These are phyloP conservation scores for Acipenser oxyrinchus DNA, from an alignment of 2,797 vertebrate genomes.

Conservation along the genomic window DNA sequence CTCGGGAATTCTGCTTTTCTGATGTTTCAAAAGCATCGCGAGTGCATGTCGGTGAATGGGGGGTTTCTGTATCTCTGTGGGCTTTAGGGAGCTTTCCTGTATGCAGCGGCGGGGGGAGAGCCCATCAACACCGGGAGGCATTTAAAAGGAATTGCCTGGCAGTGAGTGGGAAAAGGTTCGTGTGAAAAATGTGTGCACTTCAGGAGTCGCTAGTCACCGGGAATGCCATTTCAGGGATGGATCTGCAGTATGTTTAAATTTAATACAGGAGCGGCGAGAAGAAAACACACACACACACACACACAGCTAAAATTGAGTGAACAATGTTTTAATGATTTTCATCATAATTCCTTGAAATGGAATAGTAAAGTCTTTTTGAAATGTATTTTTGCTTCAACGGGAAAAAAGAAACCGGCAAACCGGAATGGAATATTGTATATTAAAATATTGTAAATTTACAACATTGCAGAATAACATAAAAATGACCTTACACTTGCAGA, in stretches of 20 bases:
- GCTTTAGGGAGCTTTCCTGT: constrained; percentile 35
- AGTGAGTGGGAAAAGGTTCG: neutral
- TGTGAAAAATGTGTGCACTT: constrained; percentile 5
- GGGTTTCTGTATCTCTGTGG: constrained; percentile 25
- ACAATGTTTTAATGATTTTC: too few species aligned
- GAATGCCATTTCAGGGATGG: constrained; percentile 41
- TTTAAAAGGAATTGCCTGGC: constrained; percentile 22
- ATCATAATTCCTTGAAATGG: neutral
- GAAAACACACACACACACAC: neutral
- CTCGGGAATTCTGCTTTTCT: neutral
- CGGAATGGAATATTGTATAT: too few species aligned
- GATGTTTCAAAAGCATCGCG: neutral
- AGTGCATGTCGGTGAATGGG: neutral
- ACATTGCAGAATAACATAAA: too few species aligned
- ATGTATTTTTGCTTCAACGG: neutral
- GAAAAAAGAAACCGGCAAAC: neutral
- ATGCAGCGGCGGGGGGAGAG: constrained; percentile 23
- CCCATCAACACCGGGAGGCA: constrained; percentile 26
- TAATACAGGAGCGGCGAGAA: constrained; percentile 38
- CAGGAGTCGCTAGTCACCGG: constrained; percentile 9
- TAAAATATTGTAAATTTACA: too few species aligned
- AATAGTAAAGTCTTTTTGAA: neutral
- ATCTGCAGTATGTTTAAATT: constrained; percentile 50
- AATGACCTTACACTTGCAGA: too few species aligned
- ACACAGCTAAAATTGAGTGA: too few species aligned